Evolutionary conservation across 2,888 invertebrate species (phyloP).

Genomic region (Cantharis nigra): DNA sequence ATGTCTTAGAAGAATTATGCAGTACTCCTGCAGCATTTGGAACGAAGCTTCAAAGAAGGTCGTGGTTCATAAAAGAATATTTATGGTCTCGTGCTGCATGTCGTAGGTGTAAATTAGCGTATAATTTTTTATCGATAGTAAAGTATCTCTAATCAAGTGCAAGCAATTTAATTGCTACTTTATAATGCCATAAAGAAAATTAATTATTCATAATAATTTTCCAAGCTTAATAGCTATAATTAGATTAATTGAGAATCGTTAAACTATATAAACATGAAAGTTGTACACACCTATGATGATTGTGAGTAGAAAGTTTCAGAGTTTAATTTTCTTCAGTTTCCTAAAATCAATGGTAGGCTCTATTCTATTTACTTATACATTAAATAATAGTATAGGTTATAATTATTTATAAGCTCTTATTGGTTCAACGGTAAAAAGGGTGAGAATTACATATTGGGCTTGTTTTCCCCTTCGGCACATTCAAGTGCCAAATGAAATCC

Average conservation of each 20-base stretch:
- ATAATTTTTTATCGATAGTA: conserved; percentile 16
- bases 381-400: too few relatives aligned
- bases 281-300: neutral
- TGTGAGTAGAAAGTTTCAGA: neutral
- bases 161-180: conserved; percentile 28
- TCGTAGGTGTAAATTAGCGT: conserved; percentile 26
- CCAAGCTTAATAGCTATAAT: conserved; percentile 23
- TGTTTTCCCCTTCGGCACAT: neutral
- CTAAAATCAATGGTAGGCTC: neutral
- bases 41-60: conserved; percentile 23
- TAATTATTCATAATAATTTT: conserved; percentile 24
- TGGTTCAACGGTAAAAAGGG: too few relatives aligned
- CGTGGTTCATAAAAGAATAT: conserved; percentile 19
- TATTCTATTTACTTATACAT: too few relatives aligned
- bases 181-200: conserved; percentile 27
- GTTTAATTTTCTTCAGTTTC: neutral
- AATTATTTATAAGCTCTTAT: neutral
- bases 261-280: conserved; percentile 16
- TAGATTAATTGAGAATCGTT: conserved; percentile 26
- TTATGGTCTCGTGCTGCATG: conserved; percentile 11
- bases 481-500: neutral
- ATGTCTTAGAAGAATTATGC: conserved; percentile 32
- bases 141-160: conserved; percentile 20
- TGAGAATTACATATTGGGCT: neutral
- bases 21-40: conserved; percentile 28